phyloP scores from a whole-genome alignment of 2,113 vertebrate genomes.

The Tamias sibiricus region DNA sequence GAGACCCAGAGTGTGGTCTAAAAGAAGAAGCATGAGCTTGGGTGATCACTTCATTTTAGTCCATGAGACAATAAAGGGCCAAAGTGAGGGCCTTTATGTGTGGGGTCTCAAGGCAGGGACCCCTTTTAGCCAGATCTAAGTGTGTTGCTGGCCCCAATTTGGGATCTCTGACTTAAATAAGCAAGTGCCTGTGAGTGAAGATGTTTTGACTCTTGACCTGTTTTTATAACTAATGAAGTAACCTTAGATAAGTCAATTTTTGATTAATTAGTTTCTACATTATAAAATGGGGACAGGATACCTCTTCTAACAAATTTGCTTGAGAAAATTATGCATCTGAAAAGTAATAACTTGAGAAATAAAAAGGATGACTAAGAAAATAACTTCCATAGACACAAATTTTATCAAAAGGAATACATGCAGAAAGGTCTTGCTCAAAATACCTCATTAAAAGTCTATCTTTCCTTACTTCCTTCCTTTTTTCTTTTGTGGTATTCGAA shows the following conservation, averaged over 20 bases:
- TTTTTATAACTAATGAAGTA: conserved; percentile 16
- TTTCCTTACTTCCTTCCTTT: too few relatives aligned
- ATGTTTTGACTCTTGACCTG: background rate
- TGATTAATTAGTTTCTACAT: conserved; percentile 36
- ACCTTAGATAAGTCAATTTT: background rate
- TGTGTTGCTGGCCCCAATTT: background rate
- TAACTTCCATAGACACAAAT: background rate
- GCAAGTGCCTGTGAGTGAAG: conserved; percentile 5
- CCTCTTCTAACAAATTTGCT: background rate
- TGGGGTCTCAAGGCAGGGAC: background rate
- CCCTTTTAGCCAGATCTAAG: background rate
- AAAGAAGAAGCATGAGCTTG: background rate
- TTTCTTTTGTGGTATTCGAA: background rate
- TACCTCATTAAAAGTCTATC: background rate
- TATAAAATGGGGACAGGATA: conserved; percentile 8
- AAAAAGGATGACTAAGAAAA: background rate
- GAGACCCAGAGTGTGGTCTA: background rate
- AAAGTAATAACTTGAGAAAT: conserved; percentile 53
- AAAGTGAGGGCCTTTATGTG: background rate
- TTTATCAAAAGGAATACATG: conserved; percentile 12
- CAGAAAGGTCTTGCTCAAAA: background rate
- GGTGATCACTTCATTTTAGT: background rate
- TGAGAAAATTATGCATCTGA: conserved; percentile 34
- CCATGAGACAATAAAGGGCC: background rate
- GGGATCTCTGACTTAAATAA: conserved; percentile 30